Evolutionary conservation across 2,113 vertebrate species (phyloP).

Genomic region (Scomber japonicus): DNA sequence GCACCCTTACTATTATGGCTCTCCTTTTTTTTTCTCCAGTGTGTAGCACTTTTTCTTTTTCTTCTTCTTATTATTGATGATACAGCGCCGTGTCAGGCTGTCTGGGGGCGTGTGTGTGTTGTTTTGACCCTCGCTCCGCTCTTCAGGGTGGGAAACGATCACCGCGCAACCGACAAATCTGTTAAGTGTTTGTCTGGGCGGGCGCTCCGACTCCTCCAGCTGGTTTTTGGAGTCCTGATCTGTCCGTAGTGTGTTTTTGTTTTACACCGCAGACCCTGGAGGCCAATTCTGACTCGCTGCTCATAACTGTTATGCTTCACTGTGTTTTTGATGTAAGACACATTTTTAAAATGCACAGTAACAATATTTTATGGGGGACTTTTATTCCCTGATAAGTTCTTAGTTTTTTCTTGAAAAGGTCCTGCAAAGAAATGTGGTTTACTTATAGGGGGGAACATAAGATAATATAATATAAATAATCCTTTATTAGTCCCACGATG

Average conservation of each 20-base stretch:
- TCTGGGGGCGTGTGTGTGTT: slow-evolving; percentile 27
- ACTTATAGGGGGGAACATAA: background rate
- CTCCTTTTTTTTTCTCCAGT: slow-evolving; percentile 23
- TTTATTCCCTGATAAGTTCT: background rate
- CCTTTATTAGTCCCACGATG: no score
- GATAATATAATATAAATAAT: no score
- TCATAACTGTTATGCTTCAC: background rate
- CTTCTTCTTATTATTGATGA: slow-evolving; percentile 45
- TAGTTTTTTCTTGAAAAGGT: background rate
- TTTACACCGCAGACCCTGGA: background rate
- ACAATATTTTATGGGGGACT: background rate
- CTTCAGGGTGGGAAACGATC: slow-evolving; percentile 23
- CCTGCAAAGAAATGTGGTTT: background rate
- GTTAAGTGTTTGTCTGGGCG: slow-evolving; percentile 13
- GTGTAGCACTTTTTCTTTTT: slow-evolving; percentile 22
- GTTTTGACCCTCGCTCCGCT: slow-evolving; percentile 31
- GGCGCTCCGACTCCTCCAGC: slow-evolving; percentile 9
- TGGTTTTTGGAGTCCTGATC: slow-evolving; percentile 18
- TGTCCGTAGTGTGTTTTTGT: background rate
- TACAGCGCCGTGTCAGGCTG: slow-evolving; percentile 25
- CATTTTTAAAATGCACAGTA: background rate
- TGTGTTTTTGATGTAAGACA: background rate
- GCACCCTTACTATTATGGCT: slow-evolving; percentile 24
- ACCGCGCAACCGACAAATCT: slow-evolving; percentile 23
- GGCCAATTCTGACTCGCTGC: slow-evolving; percentile 5